A percentile compares a stretch with the other conserved stretches of the same genome.
These are phyloP conservation scores for Glareola pratincola DNA, from an alignment of 2,113 vertebrate species.

Conservation along the genomic window DNA sequence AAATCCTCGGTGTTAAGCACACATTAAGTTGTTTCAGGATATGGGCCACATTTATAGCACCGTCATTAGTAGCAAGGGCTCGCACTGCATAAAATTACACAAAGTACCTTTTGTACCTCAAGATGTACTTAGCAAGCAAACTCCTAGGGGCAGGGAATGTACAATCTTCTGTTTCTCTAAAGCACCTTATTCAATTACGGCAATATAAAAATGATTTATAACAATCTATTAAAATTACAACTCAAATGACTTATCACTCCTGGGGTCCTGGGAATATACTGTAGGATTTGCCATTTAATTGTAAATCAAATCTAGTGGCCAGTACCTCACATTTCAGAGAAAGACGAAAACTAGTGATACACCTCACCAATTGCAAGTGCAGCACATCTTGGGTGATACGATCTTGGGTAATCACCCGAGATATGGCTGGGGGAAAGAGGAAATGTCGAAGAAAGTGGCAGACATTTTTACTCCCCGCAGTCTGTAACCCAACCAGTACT, in stretches of 20 bases:
- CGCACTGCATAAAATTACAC: constrained; percentile 55
- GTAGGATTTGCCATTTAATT: constrained; percentile 20
- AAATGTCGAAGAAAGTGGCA: not conserved
- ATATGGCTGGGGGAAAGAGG: not conserved
- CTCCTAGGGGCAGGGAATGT: constrained; percentile 46
- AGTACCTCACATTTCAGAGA: not conserved
- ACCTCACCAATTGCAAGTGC: not conserved
- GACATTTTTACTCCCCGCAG: not conserved
- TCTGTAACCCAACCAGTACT: not conserved
- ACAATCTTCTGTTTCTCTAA: constrained; percentile 50
- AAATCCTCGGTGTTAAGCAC: not conserved
- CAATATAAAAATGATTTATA: constrained; percentile 64
- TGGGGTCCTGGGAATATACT: constrained; percentile 33
- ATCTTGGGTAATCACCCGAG: not conserved
- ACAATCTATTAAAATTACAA: constrained; percentile 54
- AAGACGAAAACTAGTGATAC: not conserved
- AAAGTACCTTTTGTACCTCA: constrained; percentile 53
- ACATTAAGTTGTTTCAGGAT: constrained; percentile 56
- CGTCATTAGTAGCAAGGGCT: constrained; percentile 44
- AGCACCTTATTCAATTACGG: constrained; percentile 47
- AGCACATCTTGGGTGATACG: fast-evolving
- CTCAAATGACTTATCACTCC: constrained; percentile 43
- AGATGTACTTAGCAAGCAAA: constrained; percentile 56
- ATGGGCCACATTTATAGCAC: constrained; percentile 25
- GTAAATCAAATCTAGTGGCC: constrained; percentile 31